A percentile compares a stretch with the other conserved stretches of the same genome.
Evolutionary conservation across 2,888 invertebrate genomes (phyloP).

Genomic region (Globia sparganii): DNA sequence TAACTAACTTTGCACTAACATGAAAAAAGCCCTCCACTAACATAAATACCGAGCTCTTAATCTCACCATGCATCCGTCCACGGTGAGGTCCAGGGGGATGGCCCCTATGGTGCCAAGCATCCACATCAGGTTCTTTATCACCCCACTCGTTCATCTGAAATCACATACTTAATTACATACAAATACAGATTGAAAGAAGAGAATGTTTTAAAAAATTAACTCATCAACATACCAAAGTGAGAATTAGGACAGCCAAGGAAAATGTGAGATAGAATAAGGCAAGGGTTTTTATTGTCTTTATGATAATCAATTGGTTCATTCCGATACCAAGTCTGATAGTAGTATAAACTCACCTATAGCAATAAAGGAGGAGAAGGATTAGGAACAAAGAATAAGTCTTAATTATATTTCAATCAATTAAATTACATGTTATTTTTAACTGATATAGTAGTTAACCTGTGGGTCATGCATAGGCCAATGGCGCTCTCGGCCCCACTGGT

Average conservation of each 20-base stretch:
- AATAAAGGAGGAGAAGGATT: constrained; percentile 66
- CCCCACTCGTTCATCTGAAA: constrained; percentile 88
- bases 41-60: not conserved
- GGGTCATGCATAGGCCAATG: constrained; percentile 88
- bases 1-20: not conserved
- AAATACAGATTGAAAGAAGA: constrained; percentile 25
- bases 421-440: constrained; percentile 4
- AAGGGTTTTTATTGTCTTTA: constrained; percentile 81
- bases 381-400: constrained; percentile 40
- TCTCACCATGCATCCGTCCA: constrained; percentile 85
- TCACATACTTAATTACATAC: constrained; percentile 40
- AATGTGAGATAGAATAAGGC: constrained; percentile 87
- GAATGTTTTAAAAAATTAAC: constrained; percentile 45
- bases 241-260: constrained; percentile 89
- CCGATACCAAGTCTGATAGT: constrained; percentile 81
- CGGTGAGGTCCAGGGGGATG: constrained; percentile 87
- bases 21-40: not conserved
- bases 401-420: constrained; percentile 22
- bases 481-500: constrained; percentile 86
- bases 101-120: constrained; percentile 88
- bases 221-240: constrained; percentile 85
- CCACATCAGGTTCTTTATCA: constrained; percentile 87
- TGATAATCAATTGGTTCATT: constrained; percentile 86
- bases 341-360: constrained; percentile 84
- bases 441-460: constrained; percentile 76